These are phyloP conservation scores for Muscina levida DNA, from an alignment of 2,888 invertebrate genomes.

Conservation along the genomic window DNA sequence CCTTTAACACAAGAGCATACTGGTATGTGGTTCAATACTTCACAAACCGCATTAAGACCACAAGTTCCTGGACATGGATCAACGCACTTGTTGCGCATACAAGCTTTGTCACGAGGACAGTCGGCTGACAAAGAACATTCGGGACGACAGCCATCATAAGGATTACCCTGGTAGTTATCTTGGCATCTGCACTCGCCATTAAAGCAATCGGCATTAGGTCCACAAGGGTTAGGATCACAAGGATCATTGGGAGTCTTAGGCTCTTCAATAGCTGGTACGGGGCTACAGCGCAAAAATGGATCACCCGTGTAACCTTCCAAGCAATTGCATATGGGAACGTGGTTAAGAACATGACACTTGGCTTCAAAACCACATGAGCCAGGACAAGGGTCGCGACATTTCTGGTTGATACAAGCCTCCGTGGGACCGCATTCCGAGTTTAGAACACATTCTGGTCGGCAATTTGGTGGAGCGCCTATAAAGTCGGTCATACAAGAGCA, in stretches of 20 bases:
- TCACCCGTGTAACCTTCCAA: slow-evolving; percentile 88
- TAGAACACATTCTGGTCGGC: slow-evolving; percentile 89
- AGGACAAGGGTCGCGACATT: slow-evolving; percentile 90
- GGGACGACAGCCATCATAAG: slow-evolving; percentile 85
- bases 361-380: slow-evolving; percentile 91
- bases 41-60: slow-evolving; percentile 86
- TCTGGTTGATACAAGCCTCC: slow-evolving; percentile 88
- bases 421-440: slow-evolving; percentile 90
- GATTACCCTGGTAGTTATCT: slow-evolving; percentile 86
- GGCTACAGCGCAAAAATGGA: slow-evolving; percentile 87
- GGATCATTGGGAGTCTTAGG: slow-evolving; percentile 80
- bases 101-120: slow-evolving; percentile 85
- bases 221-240: slow-evolving; percentile 88
- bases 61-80: slow-evolving; percentile 89
- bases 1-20: slow-evolving; percentile 86
- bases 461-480: slow-evolving; percentile 89
- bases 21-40: slow-evolving; percentile 87
- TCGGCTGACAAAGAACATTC: slow-evolving; percentile 88
- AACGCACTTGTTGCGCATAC: slow-evolving; percentile 86
- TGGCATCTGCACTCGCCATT: slow-evolving; percentile 87
- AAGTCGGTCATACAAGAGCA: slow-evolving; percentile 90
- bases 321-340: slow-evolving; percentile 90
- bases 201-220: slow-evolving; percentile 86
- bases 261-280: slow-evolving; percentile 81
- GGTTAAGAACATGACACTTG: slow-evolving; percentile 88